Conservation (phyloP, 2,113 vertebrate species). For the Coryphaenoides rupestris region DNA sequence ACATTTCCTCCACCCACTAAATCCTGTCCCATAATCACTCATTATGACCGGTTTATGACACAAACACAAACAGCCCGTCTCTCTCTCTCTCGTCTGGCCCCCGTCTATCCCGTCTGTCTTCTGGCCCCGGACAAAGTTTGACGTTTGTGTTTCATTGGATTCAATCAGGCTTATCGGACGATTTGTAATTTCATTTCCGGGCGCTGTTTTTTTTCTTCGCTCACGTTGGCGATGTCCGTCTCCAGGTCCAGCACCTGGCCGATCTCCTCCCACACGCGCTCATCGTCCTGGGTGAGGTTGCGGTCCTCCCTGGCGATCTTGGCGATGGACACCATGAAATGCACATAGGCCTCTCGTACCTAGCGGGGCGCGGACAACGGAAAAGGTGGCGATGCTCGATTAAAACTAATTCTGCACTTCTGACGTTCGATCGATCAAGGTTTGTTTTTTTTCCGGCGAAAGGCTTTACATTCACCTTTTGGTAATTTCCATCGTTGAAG, state of each 20-base stretch:
- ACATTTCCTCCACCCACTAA: neutral
- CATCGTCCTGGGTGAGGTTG: slow-evolving; percentile 76
- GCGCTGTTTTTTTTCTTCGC: slow-evolving; percentile 50
- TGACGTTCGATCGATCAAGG: neutral
- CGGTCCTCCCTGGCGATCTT: slow-evolving; percentile 84
- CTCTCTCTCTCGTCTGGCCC: no score
- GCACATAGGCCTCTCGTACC: slow-evolving; percentile 90
- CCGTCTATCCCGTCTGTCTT: no score
- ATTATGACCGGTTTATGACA: no score
- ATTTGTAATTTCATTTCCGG: slow-evolving; percentile 28
- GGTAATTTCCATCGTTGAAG: slow-evolving; percentile 82
- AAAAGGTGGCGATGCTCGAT: neutral
- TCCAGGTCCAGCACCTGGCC: slow-evolving; percentile 86
- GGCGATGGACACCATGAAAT: slow-evolving; percentile 88
- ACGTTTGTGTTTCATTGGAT: slow-evolving; percentile 12
- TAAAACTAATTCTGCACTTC: neutral
- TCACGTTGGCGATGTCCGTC: slow-evolving; percentile 90
- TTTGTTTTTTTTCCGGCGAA: neutral
- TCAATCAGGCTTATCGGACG: neutral
- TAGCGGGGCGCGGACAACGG: slow-evolving; percentile 47
- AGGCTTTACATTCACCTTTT: slow-evolving; percentile 72
- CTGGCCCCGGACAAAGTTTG: no score
- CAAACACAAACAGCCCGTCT: no score
- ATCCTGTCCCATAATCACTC: neutral
- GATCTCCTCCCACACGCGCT: slow-evolving; percentile 84